These are phyloP conservation scores for Phaethornis superciliosus DNA, from an alignment of 2,113 vertebrate genomes.

Conservation along the genomic window DNA sequence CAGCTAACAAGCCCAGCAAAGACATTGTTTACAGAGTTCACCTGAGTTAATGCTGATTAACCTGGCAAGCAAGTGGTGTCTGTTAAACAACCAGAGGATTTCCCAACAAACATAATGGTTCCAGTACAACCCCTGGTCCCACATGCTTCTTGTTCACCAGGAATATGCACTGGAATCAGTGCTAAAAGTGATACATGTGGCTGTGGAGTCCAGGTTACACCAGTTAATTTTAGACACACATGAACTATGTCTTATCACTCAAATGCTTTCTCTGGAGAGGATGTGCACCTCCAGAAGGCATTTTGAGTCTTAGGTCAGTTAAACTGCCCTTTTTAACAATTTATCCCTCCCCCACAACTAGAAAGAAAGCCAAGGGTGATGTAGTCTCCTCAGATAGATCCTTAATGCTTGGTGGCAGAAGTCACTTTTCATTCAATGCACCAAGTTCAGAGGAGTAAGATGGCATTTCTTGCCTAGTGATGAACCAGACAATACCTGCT, in stretches of 20 bases:
- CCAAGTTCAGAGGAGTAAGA: slow-evolving; percentile 21
- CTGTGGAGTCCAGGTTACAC: neutral
- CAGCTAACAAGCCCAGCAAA: neutral
- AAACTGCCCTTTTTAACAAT: slow-evolving; percentile 48
- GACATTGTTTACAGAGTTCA: neutral
- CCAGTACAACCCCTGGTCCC: neutral
- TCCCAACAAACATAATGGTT: neutral
- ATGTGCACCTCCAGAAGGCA: slow-evolving; percentile 41
- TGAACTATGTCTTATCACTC: neutral
- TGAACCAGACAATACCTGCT: slow-evolving; percentile 5
- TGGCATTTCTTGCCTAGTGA: neutral
- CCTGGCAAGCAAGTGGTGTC: neutral
- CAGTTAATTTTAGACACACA: neutral
- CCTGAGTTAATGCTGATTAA: neutral
- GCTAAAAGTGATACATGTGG: neutral
- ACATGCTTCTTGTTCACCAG: neutral
- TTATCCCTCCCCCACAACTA: slow-evolving; percentile 11
- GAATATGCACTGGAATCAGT: neutral
- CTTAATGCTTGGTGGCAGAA: slow-evolving; percentile 61
- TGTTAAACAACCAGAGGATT: neutral
- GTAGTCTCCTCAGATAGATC: slow-evolving; percentile 6
- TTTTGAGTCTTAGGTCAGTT: slow-evolving; percentile 51
- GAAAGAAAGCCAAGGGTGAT: slow-evolving; percentile 51
- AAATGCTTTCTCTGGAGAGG: slow-evolving; percentile 16
- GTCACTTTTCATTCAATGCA: slow-evolving; percentile 57